These are phyloP conservation scores for Anolis carolinensis DNA, from an alignment of 2,113 vertebrate species.

Conservation along the genomic window DNA sequence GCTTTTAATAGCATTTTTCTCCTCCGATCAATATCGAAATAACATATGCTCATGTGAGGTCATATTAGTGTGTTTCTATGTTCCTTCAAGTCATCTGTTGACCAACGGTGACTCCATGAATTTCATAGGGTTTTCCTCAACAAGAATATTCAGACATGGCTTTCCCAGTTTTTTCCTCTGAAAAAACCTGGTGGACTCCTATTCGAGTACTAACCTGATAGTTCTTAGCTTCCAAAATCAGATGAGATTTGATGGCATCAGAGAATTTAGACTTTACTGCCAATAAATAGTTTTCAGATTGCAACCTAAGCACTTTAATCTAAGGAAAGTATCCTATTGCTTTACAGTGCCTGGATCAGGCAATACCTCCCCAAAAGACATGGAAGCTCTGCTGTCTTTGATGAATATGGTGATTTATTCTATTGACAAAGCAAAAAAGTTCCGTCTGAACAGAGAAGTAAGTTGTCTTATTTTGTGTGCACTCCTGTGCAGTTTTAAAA, in stretches of 20 bases:
- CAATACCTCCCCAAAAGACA: constrained; percentile 98
- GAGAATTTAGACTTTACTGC: neutral
- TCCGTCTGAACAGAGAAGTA: constrained; percentile 96
- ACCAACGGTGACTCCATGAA: no score
- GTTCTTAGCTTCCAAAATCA: no score
- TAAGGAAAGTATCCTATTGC: constrained; percentile 36
- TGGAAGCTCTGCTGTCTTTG: constrained; percentile 93
- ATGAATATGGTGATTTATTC: constrained; percentile 99
- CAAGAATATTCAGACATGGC: no score
- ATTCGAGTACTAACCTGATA: no score
- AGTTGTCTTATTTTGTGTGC: constrained; percentile 46
- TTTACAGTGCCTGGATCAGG: constrained; percentile 94
- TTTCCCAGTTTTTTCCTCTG: no score
- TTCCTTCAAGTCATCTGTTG: no score
- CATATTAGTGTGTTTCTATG: no score
- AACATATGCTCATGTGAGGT: neutral
- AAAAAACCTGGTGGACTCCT: no score
- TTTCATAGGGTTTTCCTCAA: no score
- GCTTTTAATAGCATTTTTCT: neutral
- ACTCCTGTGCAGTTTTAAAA: neutral
- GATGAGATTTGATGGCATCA: no score
- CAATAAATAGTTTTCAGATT: neutral
- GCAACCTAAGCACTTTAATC: constrained; percentile 26
- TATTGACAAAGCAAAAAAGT: constrained; percentile 97
- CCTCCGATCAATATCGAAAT: neutral